Base-by-base conservation (phyloP, 1,140 invertebrate species). In the Spodoptera frugiperda region DNA sequence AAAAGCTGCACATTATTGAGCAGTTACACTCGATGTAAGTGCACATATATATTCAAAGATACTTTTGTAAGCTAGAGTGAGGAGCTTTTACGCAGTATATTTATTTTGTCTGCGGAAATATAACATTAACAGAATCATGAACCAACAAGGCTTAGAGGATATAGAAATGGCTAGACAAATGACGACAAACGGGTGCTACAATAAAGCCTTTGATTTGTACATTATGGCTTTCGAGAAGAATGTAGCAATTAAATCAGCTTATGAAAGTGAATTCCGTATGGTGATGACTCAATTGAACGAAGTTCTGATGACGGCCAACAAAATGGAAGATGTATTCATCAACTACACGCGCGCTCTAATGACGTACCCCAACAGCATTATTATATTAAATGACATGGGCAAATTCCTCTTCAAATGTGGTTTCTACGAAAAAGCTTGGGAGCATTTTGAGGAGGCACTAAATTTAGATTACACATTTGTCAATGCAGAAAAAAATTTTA, bases 401-500 rank as follows among this genome's bases (percentile, higher is more conserved):
- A 89, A 85, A 73, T 89, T 91, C 70, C 81, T 94, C 10, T 90
- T 86, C 19, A 89, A 89, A 70, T 89, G 81, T 59, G 87, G 87
- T 0, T 89, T 82, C 57, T 89, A 90, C 19, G 74, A 77, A 14
- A 88, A 91, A 74, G 89, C 94, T 4, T 93, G 88, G 87, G 80
- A 59, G 33, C 88, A 94, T 44, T 94, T 94, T 63, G 85, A 91
- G 48, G 87, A 87, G 39, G 88, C 89, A 15, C 61, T 93, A 5
- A 79, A 77, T 14, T 54, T 86, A 1, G 88, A 94, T 33, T 73
- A 85, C 1, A 77, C 82, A 8, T 89, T 82, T 77, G 90, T 92
- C 2, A 79, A 79, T 76, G 87, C 91, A 21, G 93, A 94, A 75
- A 93, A 89, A 77, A 90, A 92, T 82, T 82, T 94, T 0, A 94